Base-by-base conservation (phyloP, 2,113 vertebrate genomes). In the Heptranchias perlo region DNA sequence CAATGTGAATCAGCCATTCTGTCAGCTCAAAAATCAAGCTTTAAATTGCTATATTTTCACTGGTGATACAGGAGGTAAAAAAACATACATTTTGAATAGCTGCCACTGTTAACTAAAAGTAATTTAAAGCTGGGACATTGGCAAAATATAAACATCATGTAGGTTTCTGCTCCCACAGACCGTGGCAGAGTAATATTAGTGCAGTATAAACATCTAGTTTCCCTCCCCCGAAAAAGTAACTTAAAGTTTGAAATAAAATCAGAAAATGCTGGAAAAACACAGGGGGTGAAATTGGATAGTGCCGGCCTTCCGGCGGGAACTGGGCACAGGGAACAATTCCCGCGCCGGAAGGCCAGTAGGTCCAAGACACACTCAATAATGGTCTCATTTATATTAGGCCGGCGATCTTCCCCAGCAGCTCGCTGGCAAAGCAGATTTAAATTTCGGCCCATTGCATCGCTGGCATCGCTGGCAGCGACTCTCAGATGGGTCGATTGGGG, bases 81-180 rank as follows among this genome's bases (percentile, higher is more conserved):
- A 39, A 95, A 95, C 94, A 95, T 67, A 95, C 94, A 95, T 95
- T 69, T 52, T 69, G 44, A 67, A 69, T 69, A 95, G 94, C 94
- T 95, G 94, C 65, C 94, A 95, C 94, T 95, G 94, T 95, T 67
- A 93, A 93, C 89, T 64, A 93, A 95, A 95, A 95, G 94, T 95
- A 47, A 95, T 67, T 95, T 95, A 69, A 69, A 95, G 47, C 94
- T 31, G 94, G 47, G 64, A 69, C 47, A 69, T 28, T 95, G 65
- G 65, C 94, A 95, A 95, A 95, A 95, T 52, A 95, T 95, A 95
- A 95, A 95, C 65, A 95, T 52, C 65, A 69, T 95, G 94, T 73
- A 95, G 11, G 49, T 73, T 49, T 52, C 23, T 95, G 94, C 65
- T 95, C 65, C 65, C 94, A 95, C 65, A 69, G 65, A 69, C 64